Base-by-base conservation (phyloP, 1,140 invertebrate genomes). In the Macrotrachela quadricornifera region DNA sequence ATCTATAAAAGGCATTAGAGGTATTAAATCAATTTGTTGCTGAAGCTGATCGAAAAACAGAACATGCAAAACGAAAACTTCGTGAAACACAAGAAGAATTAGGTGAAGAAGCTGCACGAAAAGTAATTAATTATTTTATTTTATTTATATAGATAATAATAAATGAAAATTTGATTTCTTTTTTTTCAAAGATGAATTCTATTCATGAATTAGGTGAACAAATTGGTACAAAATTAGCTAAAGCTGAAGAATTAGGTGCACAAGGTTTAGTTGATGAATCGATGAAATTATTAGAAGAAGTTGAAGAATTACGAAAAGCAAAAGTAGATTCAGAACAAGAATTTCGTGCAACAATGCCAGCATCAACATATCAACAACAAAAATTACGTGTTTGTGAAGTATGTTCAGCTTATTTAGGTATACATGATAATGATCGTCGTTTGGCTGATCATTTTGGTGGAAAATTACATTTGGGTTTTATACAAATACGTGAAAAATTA, bases 371-470 rank as follows among this genome's bases (percentile, higher is more conserved):
- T 64, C 91, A 96, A 65, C 90, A 96, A 61, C 92, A 97, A 66
- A 96, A 97, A 62, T 67, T 97, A 46, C 74, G 92, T 3, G 92
- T 97, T 10, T 97, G 92, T 72, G 92, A 97, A 68, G 70, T 72
- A 10, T 96, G 90, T 70, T 92, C 86, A 9, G 90, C 90, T 0
- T 97, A 96, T 65, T 74, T 99, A 50, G 92, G 92, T 50, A 96
- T 99, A 59, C 87, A 97, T 67, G 92, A 99, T 67, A 97, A 97
- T 64, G 92, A 97, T 63, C 74, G 90, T 51, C 80, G 92, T 38
- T 70, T 99, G 36, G 91, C 91, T 16, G 92, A 97, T 74, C 92
- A 99, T 69, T 99, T 97, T 73, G 92, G 92, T 46, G 92, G 92
- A 30, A 97, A 97, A 73, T 75, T 99, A 46, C 92, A 99, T 77